Conservation (phyloP, 2,797 vertebrate species). For the Falco berigora region DNA sequence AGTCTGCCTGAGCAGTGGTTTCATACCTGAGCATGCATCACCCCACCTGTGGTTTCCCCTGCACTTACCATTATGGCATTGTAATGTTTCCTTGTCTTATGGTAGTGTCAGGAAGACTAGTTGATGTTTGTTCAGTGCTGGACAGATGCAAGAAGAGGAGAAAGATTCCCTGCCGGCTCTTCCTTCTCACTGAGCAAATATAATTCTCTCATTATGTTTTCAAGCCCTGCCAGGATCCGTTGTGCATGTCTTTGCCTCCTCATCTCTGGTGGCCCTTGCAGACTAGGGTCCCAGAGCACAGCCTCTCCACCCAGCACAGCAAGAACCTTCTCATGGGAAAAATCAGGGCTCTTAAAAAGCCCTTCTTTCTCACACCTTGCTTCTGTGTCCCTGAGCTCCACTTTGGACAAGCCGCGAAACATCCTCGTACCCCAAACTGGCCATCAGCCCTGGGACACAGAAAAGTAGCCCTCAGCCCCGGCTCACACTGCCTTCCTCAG, state of each 20-base stretch:
- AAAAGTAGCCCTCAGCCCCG: neutral
- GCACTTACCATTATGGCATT: neutral
- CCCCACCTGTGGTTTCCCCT: neutral
- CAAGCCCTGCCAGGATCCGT: neutral
- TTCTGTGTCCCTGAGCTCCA: neutral
- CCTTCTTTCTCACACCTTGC: neutral
- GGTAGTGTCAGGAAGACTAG: constrained; percentile 4
- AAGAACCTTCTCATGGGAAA: neutral
- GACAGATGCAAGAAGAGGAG: neutral
- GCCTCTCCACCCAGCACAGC: neutral
- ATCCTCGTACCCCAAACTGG: neutral
- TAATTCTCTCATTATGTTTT: neutral
- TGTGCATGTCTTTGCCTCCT: neutral
- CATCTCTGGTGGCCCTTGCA: neutral
- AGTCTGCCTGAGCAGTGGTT: neutral
- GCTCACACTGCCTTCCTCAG: neutral
- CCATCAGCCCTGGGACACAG: neutral
- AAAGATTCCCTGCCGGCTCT: neutral
- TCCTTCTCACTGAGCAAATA: neutral
- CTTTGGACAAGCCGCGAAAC: neutral
- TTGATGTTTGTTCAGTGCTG: neutral
- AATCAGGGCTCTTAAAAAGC: neutral
- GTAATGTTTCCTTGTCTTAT: neutral
- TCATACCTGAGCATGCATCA: neutral
- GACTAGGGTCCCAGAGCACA: neutral